These are phyloP conservation scores for Neolamprologus hecqui DNA, from an alignment of 2,113 vertebrate genomes.

Conservation along the genomic window DNA sequence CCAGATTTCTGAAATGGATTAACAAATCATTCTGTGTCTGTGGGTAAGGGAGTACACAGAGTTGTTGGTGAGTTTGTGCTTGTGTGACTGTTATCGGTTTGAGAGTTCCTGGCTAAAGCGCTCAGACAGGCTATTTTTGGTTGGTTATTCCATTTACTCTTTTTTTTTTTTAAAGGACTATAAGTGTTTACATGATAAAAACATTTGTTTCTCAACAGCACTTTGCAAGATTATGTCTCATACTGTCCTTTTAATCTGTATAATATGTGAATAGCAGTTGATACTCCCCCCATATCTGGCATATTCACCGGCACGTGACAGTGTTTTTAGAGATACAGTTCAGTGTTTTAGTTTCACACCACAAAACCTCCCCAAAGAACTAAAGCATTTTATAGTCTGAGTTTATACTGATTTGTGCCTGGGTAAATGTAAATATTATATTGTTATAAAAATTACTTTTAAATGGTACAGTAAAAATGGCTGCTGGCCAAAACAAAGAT, in stretches of 20 bases:
- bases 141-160: background rate
- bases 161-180: background rate
- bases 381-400: background rate
- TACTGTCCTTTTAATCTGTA: background rate
- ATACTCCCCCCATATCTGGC: background rate
- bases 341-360: background rate
- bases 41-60: background rate
- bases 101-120: background rate
- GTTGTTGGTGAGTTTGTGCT: background rate
- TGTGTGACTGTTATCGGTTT: constrained; percentile 18
- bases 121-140: constrained; percentile 38
- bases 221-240: background rate
- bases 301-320: no score
- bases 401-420: background rate
- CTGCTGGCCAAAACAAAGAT: background rate
- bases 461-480: background rate
- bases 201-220: background rate
- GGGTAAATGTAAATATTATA: background rate
- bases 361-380: background rate
- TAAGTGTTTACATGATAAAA: background rate
- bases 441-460: background rate
- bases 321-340: background rate
- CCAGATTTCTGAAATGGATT: background rate
- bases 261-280: background rate
- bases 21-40: background rate